Percentiles rank a stretch among this genome's conserved stretches.
phyloP scores from a whole-genome alignment of 2,888 invertebrate species.

The Mythimna ferrago region DNA sequence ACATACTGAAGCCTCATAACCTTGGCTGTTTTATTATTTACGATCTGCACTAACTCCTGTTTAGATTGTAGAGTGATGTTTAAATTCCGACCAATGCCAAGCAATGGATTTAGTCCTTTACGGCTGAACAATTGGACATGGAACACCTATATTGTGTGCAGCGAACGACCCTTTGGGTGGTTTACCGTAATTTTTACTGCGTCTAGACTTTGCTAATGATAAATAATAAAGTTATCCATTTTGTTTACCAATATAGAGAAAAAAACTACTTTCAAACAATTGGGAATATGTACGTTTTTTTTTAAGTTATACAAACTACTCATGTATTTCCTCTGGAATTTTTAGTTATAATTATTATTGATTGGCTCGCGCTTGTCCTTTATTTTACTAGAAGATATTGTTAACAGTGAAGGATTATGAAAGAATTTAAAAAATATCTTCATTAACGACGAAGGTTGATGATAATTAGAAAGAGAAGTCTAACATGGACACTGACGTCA shows the following conservation, averaged over 20 bases:
- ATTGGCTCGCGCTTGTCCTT: no score
- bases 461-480: no score
- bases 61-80: slow-evolving; percentile 22
- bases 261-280: background rate
- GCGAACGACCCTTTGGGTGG: background rate
- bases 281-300: no score
- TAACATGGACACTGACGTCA: no score
- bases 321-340: no score
- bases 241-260: background rate
- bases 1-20: slow-evolving; percentile 41
- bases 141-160: slow-evolving; percentile 1
- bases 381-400: no score
- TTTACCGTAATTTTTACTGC: background rate
- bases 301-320: no score
- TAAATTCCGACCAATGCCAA: slow-evolving; percentile 28
- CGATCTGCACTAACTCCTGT: slow-evolving; percentile 31
- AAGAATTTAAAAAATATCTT: no score
- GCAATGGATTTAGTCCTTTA: slow-evolving; percentile 25
- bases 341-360: no score
- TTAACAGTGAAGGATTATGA: no score
- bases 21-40: slow-evolving; percentile 42
- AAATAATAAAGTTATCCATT: background rate
- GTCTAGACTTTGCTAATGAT: background rate
- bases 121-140: background rate
- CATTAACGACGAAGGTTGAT: no score